Evolutionary conservation across 2,797 vertebrate genomes (phyloP).

Genomic region (Huso huso): DNA sequence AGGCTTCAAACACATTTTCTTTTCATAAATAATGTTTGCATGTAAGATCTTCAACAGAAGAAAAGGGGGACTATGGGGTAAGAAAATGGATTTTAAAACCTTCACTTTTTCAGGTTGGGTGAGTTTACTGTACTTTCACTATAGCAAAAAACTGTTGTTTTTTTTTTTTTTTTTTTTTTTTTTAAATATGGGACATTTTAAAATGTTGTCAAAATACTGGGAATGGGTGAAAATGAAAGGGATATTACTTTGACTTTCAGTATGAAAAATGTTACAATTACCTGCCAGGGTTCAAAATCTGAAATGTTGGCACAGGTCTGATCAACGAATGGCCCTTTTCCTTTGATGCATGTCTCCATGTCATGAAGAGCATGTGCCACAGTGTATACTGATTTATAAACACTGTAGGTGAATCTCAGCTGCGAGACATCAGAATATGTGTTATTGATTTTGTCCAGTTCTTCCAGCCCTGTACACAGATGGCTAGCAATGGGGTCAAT

Average conservation of each 20-base stretch:
- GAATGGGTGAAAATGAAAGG: too few species aligned
- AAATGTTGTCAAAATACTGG: too few species aligned
- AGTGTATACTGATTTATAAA: conserved; percentile 72
- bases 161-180: too few species aligned
- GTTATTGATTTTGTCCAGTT: conserved; percentile 54
- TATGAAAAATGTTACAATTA: conserved; percentile 26
- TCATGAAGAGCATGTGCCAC: conserved; percentile 69
- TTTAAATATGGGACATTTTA: too few species aligned
- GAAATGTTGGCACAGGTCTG: conserved; percentile 54
- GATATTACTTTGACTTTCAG: background rate
- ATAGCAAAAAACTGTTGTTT: too few species aligned
- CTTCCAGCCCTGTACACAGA: conserved; percentile 61
- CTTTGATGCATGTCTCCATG: conserved; percentile 51
- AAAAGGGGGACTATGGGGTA: too few species aligned
- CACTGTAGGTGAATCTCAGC: conserved; percentile 74
- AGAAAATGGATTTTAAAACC: too few species aligned
- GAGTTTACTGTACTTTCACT: too few species aligned
- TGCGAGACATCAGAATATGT: conserved; percentile 72
- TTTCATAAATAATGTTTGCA: too few species aligned
- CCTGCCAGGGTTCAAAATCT: conserved; percentile 78
- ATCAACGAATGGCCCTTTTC: conserved; percentile 53
- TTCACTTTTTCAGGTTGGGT: too few species aligned
- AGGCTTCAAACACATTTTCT: too few species aligned
- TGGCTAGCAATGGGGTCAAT: conserved; percentile 32
- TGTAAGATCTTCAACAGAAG: too few species aligned